Percentiles rank a stretch among this genome's conserved stretches.
Conservation (phyloP, 2,113 vertebrate genomes). For the Xiphophorus maculatus region DNA sequence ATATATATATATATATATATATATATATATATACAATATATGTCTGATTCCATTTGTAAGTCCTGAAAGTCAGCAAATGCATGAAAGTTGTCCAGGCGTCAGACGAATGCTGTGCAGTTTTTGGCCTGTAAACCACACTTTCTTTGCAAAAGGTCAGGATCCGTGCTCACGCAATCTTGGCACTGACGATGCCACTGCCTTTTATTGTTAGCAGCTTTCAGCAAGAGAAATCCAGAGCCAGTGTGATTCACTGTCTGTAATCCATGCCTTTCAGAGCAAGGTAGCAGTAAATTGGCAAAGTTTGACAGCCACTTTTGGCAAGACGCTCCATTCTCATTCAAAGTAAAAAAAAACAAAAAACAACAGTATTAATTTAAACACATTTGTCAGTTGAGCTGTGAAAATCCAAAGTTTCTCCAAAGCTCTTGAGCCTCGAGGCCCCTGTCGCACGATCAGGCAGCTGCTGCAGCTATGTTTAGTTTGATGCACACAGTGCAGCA, state of each 20-base stretch:
- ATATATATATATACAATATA: background rate
- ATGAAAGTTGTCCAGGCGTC: slow-evolving; percentile 2
- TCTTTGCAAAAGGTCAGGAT: slow-evolving; percentile 40
- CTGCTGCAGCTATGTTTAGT: slow-evolving; percentile 14
- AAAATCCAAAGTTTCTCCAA: slow-evolving; percentile 24
- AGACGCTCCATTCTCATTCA: slow-evolving; percentile 10
- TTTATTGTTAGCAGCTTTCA: slow-evolving; percentile 16
- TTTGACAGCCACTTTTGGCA: slow-evolving; percentile 27
- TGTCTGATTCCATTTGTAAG: background rate
- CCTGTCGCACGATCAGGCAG: slow-evolving; percentile 3
- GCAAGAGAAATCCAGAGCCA: background rate
- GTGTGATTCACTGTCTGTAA: slow-evolving; percentile 11
- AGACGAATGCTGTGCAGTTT: slow-evolving; percentile 21
- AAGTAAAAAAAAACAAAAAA: slow-evolving; percentile 21
- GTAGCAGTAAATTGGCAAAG: slow-evolving; percentile 16
- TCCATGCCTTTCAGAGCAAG: slow-evolving; percentile 9
- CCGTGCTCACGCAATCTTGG: slow-evolving; percentile 30
- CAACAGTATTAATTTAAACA: slow-evolving; percentile 9
- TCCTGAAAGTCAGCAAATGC: slow-evolving; percentile 32
- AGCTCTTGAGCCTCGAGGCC: slow-evolving; percentile 4
- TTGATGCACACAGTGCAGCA: background rate
- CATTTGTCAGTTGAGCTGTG: slow-evolving; percentile 41
- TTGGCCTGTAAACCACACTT: slow-evolving; percentile 26
- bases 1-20: background rate
- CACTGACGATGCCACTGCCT: slow-evolving; percentile 1